phyloP scores from a whole-genome alignment of 2,113 vertebrate genomes.

The Dicerorhinus sumatrensis region DNA sequence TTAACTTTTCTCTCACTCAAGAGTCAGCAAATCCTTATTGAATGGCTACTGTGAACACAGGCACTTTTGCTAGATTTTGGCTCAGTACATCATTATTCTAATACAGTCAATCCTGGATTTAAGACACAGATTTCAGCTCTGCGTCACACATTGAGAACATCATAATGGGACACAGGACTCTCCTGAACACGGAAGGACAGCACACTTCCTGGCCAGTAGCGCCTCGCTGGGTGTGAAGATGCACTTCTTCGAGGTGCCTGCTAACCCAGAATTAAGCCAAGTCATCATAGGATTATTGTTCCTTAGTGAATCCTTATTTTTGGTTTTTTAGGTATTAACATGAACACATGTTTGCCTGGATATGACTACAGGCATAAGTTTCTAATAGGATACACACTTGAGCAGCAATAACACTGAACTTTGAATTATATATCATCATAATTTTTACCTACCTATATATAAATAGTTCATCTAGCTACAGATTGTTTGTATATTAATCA shows the following conservation, averaged over 20 bases:
- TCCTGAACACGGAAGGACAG: neutral
- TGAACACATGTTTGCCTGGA: neutral
- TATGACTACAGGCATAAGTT: neutral
- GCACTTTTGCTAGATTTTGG: neutral
- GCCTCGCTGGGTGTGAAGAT: neutral
- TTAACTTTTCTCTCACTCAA: neutral
- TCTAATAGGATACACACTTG: neutral
- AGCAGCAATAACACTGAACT: neutral
- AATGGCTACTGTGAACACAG: neutral
- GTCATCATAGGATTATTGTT: neutral
- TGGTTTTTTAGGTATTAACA: constrained; percentile 2
- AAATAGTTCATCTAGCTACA: neutral
- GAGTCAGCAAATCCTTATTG: neutral
- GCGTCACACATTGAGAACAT: neutral
- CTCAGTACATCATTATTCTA: neutral
- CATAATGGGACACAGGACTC: neutral
- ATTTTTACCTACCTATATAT: neutral
- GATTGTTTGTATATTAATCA: neutral
- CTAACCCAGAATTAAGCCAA: neutral
- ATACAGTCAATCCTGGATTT: neutral
- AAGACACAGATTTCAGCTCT: neutral
- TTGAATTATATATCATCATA: neutral
- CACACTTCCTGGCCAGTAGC: neutral
- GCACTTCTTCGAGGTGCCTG: neutral
- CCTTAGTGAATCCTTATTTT: neutral